phyloP scores from a whole-genome alignment of 2,888 invertebrate genomes.

The Amiota mariae region DNA sequence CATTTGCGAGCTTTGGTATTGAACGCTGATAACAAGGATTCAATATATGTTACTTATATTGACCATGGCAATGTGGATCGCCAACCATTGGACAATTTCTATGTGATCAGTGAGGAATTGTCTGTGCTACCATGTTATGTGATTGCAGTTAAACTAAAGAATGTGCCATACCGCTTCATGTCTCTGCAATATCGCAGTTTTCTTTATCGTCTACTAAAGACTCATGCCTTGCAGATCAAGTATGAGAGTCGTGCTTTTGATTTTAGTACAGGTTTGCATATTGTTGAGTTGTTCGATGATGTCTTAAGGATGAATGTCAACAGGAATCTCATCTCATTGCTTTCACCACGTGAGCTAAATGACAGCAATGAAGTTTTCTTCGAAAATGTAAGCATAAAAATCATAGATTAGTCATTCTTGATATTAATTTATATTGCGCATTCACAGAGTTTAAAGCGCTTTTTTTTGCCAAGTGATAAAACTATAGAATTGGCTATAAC shows the following conservation, averaged over 20 bases:
- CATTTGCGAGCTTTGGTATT: slow-evolving; percentile 66
- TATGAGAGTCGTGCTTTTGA: slow-evolving; percentile 56
- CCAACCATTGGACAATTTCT: slow-evolving; percentile 55
- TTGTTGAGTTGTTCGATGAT: slow-evolving; percentile 59
- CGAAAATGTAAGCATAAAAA: slow-evolving; percentile 48
- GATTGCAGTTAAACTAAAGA: slow-evolving; percentile 63
- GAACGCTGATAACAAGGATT: slow-evolving; percentile 51
- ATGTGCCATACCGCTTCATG: slow-evolving; percentile 61
- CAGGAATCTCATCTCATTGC: slow-evolving; percentile 56
- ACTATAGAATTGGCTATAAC: slow-evolving; percentile 62
- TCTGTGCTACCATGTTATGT: slow-evolving; percentile 58
- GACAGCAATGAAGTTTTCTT: slow-evolving; percentile 47
- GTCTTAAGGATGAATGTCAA: slow-evolving; percentile 61
- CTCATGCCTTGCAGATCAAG: slow-evolving; percentile 55
- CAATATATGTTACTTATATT: slow-evolving; percentile 63
- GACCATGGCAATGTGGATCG: slow-evolving; percentile 69
- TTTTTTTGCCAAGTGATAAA: slow-evolving; percentile 56
- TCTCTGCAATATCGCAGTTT: slow-evolving; percentile 45
- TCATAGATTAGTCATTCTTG: neutral
- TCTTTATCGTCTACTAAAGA: slow-evolving; percentile 56
- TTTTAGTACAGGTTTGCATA: slow-evolving; percentile 48
- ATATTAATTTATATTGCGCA: slow-evolving; percentile 26
- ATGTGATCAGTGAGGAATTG: slow-evolving; percentile 56
- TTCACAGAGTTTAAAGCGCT: slow-evolving; percentile 43
- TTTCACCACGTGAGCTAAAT: slow-evolving; percentile 53